Evolutionary conservation across 2,797 vertebrate genomes (phyloP).

Genomic region (Oreonectes daqikongensis): DNA sequence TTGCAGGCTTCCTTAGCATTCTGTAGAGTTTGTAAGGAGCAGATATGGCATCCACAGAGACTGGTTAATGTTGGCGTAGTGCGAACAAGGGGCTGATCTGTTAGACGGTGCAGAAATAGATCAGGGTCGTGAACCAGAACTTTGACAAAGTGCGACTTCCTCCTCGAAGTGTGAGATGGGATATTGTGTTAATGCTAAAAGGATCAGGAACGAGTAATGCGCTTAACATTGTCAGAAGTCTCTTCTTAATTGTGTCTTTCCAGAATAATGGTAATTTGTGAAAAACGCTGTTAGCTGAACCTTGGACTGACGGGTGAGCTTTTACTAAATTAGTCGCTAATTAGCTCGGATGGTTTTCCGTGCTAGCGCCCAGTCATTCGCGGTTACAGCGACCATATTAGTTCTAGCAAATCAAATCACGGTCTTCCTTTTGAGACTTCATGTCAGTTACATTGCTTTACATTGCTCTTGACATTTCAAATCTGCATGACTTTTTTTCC

Average conservation of each 20-base stretch:
- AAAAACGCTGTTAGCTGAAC: conserved; percentile 23
- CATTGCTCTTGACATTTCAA: too few species aligned
- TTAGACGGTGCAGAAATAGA: conserved; percentile 10
- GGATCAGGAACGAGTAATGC: conserved; percentile 37
- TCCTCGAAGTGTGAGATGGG: background rate
- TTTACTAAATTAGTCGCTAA: conserved; percentile 15
- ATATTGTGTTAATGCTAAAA: conserved; percentile 25
- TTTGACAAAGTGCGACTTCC: conserved; percentile 35
- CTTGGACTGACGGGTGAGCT: conserved; percentile 22
- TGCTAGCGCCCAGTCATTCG: conserved; percentile 17
- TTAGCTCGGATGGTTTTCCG: conserved; percentile 29
- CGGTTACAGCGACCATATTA: conserved; percentile 26
- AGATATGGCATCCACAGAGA: conserved; percentile 39
- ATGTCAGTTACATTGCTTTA: background rate
- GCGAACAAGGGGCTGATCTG: conserved; percentile 24
- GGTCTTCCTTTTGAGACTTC: background rate
- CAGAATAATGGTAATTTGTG: conserved; percentile 28
- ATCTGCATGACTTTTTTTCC: too few species aligned
- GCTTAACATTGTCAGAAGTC: background rate
- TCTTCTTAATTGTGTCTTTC: conserved; percentile 20
- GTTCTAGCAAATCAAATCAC: too few species aligned
- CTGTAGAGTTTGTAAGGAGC: conserved; percentile 41
- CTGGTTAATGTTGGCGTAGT: conserved; percentile 21
- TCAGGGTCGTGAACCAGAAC: conserved; percentile 25
- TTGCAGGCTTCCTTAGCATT: conserved; percentile 41